A percentile compares a stretch with the other conserved stretches of the same genome.
phyloP scores from a whole-genome alignment of 2,797 vertebrate species.

The Urosaurus nigricauda region DNA sequence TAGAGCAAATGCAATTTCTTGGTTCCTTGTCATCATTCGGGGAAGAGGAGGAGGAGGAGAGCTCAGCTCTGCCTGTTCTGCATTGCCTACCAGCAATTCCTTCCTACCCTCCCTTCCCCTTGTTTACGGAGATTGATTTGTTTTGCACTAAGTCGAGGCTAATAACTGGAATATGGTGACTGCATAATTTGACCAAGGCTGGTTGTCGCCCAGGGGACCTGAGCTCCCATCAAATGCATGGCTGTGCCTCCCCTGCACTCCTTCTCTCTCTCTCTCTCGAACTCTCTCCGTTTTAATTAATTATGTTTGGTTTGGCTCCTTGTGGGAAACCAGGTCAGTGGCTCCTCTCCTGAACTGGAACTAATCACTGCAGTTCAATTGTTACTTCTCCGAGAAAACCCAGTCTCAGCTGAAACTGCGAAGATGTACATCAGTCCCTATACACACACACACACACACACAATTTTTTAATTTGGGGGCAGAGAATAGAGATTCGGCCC shows the following conservation, averaged over 20 bases:
- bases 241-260: neutral
- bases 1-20: neutral
- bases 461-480: neutral
- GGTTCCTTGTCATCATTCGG: neutral
- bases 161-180: neutral
- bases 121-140: rapidly evolving
- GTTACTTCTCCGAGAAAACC: rapidly evolving
- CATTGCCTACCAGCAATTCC: neutral
- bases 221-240: neutral
- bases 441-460: no score
- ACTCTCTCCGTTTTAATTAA: neutral
- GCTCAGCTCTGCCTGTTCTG: neutral
- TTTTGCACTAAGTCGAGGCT: neutral
- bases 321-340: conserved; percentile 21
- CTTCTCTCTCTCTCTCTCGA: neutral
- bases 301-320: conserved; percentile 23
- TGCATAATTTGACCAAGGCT: rapidly evolving
- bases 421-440: rapidly evolving
- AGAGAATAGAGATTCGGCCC: neutral
- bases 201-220: neutral
- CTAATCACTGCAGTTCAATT: rapidly evolving
- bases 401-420: rapidly evolving
- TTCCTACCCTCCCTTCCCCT: no score
- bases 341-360: conserved; percentile 3
- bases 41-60: neutral